A percentile compares a stretch with the other conserved stretches of the same genome.
Evolutionary conservation across 2,797 vertebrate species (phyloP).

Genomic region (Apodemus agrarius): DNA sequence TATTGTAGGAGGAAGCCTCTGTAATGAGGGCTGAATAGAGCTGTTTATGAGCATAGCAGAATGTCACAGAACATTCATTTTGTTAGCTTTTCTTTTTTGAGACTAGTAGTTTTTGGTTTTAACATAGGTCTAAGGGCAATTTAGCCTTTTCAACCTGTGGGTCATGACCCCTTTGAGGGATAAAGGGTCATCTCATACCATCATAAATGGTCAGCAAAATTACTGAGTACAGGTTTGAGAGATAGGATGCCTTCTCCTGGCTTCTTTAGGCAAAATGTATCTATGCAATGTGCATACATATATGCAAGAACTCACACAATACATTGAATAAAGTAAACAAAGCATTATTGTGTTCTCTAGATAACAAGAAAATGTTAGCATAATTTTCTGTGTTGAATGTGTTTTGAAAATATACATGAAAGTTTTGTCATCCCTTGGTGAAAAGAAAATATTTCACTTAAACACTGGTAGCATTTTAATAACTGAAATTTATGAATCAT

Average conservation of each 20-base stretch:
- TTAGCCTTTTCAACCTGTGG: background rate
- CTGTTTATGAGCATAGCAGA: background rate
- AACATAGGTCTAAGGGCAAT: background rate
- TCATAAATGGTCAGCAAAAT: background rate
- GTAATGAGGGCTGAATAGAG: background rate
- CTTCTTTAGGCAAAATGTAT: background rate
- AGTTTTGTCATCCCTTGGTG: background rate
- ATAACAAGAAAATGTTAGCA: background rate
- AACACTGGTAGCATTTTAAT: background rate
- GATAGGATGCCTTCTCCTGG: background rate
- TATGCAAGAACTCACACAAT: background rate
- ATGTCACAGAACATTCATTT: background rate
- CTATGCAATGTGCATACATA: background rate
- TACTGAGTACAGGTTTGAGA: background rate
- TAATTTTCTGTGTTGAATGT: background rate
- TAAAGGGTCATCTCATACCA: background rate
- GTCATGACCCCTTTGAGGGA: background rate
- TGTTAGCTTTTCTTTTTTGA: background rate
- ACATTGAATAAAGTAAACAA: background rate
- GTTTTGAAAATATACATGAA: background rate
- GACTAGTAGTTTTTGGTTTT: background rate
- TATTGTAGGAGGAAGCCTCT: background rate
- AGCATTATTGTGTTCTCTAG: background rate
- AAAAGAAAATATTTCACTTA: slow-evolving; percentile 17
- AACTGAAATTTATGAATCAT: background rate